Evolutionary conservation across 2,113 vertebrate species (phyloP), one percentile per base, ranked within the genome.

Genomic region (Sorex fumeus): DNA sequence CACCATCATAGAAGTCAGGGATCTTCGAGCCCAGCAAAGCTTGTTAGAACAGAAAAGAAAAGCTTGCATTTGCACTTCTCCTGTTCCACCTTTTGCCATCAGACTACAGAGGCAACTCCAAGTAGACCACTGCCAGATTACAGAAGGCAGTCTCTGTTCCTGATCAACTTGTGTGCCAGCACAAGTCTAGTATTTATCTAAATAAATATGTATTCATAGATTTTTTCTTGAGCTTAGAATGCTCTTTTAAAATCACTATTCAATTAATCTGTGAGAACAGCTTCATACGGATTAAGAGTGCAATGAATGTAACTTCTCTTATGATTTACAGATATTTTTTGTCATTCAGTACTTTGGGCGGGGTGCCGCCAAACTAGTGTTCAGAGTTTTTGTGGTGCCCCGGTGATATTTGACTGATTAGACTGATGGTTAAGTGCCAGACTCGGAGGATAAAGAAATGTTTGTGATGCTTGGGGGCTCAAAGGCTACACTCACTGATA

Each of bases 31-130:
- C 82, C 70, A 94, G 80, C 64, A 96, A 93, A 96, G 53, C 82
- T 94, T 96, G 88, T 92, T 95, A 45, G 66, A 53, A 93, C 83
- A 93, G 69, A 82, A 95, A 87, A 93, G 60, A 57, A 78, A 93
- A 77, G 57, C 45, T 91, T 93, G 74, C 53, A 84, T 85, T 27
- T 85, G 78, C 81, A 81, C 19, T 89, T 70, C 43, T 79, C 87
- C 69, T 66, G 40, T 86, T 40, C 7, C 27, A 86, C 69, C 96
- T 90, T 95, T 94, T 94, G 34, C 70, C 57, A 84, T 91, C 57
- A 95, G 87, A 93, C 70, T 69, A 90, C 40, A 90, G 62, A 80
- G 71, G 71, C 16, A 30, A 13, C 88, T 93, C 74, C 57, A 79
- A 84, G 50, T 32, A 86, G 53, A 90, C 62, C 87, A 75, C 8